Evolutionary conservation across 2,888 invertebrate species (phyloP).

Genomic region (Acrobasis suavella): DNA sequence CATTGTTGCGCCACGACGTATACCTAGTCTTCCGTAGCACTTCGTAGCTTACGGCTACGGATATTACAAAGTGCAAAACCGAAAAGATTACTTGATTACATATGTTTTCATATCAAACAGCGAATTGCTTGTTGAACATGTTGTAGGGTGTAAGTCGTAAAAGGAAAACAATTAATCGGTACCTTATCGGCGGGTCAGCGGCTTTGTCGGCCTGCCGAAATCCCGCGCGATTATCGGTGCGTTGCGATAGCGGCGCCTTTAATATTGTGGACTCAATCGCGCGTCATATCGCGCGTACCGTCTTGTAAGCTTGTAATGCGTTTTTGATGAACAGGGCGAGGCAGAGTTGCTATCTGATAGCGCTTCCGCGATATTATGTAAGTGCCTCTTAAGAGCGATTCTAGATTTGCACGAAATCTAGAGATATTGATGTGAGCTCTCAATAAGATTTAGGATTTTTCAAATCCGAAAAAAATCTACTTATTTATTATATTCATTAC

Average conservation of each 20-base stretch:
- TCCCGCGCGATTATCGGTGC: constrained; percentile 68
- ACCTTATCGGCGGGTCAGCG: constrained; percentile 58
- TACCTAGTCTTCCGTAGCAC: neutral
- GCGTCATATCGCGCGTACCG: constrained; percentile 64
- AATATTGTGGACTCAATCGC: constrained; percentile 65
- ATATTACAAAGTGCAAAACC: constrained; percentile 12
- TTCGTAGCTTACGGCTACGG: constrained; percentile 1
- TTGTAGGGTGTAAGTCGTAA: constrained; percentile 54
- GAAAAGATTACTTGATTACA: constrained; percentile 48
- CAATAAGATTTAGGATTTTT: too few relatives aligned
- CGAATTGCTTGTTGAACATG: constrained; percentile 66
- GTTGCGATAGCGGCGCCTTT: constrained; percentile 74
- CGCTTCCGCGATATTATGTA: constrained; percentile 38
- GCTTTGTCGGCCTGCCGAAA: constrained; percentile 79
- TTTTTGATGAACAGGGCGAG: constrained; percentile 76
- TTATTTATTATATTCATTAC: too few relatives aligned
- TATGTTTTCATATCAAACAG: constrained; percentile 56
- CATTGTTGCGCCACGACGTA: neutral
- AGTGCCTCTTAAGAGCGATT: constrained; percentile 7
- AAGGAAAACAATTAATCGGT: constrained; percentile 75
- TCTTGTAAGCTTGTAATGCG: constrained; percentile 70
- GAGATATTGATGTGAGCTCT: neutral
- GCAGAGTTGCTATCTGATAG: constrained; percentile 52
- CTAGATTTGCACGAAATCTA: constrained; percentile 1
- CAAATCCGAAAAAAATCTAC: too few relatives aligned